phyloP scores from a whole-genome alignment of 2,113 vertebrate genomes.

The Motacilla tschutschensis region DNA sequence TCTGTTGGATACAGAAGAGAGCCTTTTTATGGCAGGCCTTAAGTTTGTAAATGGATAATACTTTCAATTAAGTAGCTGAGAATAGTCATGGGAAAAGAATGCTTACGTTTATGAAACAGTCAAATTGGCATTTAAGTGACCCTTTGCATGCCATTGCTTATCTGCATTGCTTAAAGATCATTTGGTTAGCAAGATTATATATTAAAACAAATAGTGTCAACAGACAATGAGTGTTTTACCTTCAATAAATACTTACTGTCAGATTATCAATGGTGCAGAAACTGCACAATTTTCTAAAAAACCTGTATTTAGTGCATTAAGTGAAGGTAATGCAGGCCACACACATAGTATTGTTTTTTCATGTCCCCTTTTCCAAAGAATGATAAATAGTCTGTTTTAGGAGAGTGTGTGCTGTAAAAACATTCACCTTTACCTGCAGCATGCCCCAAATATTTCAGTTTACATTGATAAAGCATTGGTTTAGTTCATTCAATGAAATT shows the following conservation, averaged over 20 bases:
- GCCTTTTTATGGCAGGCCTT: conserved; percentile 71
- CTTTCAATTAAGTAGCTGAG: conserved; percentile 76
- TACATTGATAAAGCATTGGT: conserved; percentile 52
- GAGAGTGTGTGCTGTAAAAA: conserved; percentile 78
- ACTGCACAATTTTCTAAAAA: conserved; percentile 69
- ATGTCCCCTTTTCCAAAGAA: conserved; percentile 79
- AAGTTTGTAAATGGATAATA: conserved; percentile 80
- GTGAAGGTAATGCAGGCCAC: conserved; percentile 78
- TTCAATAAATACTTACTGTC: conserved; percentile 86
- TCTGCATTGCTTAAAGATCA: conserved; percentile 78
- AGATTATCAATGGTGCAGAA: conserved; percentile 82
- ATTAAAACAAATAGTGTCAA: conserved; percentile 85
- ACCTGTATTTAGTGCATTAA: conserved; percentile 73
- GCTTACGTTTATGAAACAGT: conserved; percentile 79
- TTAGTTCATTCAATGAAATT: conserved; percentile 32
- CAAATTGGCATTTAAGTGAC: conserved; percentile 85
- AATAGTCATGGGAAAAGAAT: conserved; percentile 80
- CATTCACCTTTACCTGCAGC: conserved; percentile 75
- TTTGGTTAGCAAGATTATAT: conserved; percentile 81
- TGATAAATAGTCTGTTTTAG: conserved; percentile 82
- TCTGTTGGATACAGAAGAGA: conserved; percentile 71
- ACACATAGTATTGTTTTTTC: conserved; percentile 79
- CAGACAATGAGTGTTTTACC: conserved; percentile 79
- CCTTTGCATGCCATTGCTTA: conserved; percentile 81
- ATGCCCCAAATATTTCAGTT: conserved; percentile 75